Evolutionary conservation across 2,888 invertebrate species (phyloP).

Genomic region (Cataglyphis livida): DNA sequence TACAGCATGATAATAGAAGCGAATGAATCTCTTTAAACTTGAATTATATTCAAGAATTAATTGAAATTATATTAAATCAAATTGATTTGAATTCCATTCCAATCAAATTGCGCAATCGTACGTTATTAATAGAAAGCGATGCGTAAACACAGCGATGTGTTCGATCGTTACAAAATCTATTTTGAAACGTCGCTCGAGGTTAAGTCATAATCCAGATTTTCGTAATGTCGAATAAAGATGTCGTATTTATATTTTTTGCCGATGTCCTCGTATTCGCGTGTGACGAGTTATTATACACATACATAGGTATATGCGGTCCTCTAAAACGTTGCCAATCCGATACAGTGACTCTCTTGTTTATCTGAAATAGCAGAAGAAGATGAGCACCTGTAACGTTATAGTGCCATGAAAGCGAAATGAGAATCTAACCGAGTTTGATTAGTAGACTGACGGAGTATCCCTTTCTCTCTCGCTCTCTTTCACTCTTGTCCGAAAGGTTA

Average conservation of each 20-base stretch:
- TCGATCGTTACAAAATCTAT: conserved; percentile 1
- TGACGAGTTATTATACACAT: not conserved
- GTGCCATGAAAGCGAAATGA: conserved; percentile 46
- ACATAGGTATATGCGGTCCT: not conserved
- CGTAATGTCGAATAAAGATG: not conserved
- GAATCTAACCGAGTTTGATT: not conserved
- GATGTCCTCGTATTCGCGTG: not conserved
- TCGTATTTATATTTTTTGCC: conserved; percentile 18
- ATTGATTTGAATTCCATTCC: not conserved
- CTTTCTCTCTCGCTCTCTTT: conserved; percentile 9
- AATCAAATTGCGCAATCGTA: not conserved
- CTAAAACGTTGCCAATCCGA: conserved; percentile 12
- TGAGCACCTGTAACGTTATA: conserved; percentile 15
- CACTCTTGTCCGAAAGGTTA: conserved; percentile 45
- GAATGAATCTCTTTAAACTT: not conserved
- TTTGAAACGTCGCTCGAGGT: not conserved
- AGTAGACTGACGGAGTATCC: conserved; percentile 29
- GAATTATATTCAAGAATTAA: not conserved
- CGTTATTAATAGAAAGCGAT: not conserved
- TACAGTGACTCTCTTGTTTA: conserved; percentile 39
- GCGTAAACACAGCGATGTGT: not conserved
- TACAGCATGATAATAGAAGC: not conserved
- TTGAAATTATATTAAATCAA: not conserved
- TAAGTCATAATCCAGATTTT: conserved; percentile 13
- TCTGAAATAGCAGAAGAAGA: conserved; percentile 41